Evolutionary conservation across 2,797 vertebrate genomes (phyloP), one percentile per base, ranked within the genome.

Genomic region (Cyclopterus lumpus): DNA sequence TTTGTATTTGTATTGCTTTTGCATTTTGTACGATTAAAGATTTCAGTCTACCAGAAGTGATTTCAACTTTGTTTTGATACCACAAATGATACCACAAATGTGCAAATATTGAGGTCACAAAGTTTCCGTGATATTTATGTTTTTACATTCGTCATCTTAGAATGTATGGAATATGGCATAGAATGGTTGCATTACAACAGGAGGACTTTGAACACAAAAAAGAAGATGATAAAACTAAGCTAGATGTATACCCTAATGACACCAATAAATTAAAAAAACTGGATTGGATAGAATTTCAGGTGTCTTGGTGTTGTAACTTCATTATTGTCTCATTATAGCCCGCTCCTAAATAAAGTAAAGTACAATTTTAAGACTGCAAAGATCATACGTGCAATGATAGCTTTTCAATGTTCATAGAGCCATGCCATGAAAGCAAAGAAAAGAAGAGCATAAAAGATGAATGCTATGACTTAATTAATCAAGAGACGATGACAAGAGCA

Each of bases 121-220:
- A 14, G 44, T 28, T 67, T 0, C 11, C 16, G 38, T 64, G 10
- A 22, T 20, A 58, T 55, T 3, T 34, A 28, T 67, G 22, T 46
- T 30, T 72, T 58, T 54, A 44, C 49, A 36, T 8, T n/a, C 10
- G 16, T 38, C 22, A 40, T 49, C 5, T 54, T 54, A 5, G 9
- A 57, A 61, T 9, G 22, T 6, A 20, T 30, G 10, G 16, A 20
- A 24, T 20, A 36, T 6, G 3, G 34, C 4, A 22, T 36, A 18
- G 12, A 18, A 15, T 34, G 7, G 0, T 20, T 28, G 12, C 28
- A 18, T 6, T 44, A 51, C 28, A 15, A 54, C 18, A 9, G n/a
- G 12, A 40, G 48, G 42, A 82, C 71, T 76, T 82, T 71, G 68
- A 51, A 66, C 68, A 16, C 46, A 46, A n/a, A 10, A 53, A 44